Conservation (phyloP, 2,113 vertebrate genomes). For the Turnix velox region DNA sequence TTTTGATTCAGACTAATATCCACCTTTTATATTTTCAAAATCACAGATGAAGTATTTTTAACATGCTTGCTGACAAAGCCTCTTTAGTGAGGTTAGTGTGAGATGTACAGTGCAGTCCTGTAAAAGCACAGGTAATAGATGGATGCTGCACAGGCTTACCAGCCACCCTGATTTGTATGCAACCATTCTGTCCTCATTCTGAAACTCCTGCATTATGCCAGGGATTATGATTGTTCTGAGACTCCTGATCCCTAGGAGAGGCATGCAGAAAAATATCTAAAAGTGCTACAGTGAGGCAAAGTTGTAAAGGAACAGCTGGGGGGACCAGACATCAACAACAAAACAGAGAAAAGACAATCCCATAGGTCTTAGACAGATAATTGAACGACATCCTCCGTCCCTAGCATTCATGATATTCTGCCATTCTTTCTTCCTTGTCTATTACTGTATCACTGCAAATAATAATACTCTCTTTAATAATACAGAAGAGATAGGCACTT, state of each 20-base stretch:
- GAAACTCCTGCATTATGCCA: slow-evolving; percentile 28
- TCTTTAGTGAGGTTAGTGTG: background rate
- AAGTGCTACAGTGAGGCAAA: slow-evolving; percentile 10
- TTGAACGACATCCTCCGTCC: slow-evolving; percentile 3
- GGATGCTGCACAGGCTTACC: background rate
- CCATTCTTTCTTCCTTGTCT: background rate
- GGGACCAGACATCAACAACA: slow-evolving; percentile 8
- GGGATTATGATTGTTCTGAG: slow-evolving; percentile 60
- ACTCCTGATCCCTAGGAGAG: slow-evolving; percentile 32
- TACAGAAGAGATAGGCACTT: background rate
- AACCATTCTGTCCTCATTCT: background rate
- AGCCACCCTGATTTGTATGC: slow-evolving; percentile 47
- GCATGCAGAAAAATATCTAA: slow-evolving; percentile 34
- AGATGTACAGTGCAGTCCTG: background rate
- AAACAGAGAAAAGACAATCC: background rate
- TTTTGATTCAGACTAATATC: background rate
- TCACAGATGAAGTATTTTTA: background rate
- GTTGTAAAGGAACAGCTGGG: slow-evolving; percentile 43
- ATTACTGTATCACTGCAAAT: background rate
- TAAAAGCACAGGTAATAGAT: background rate
- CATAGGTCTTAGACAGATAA: background rate
- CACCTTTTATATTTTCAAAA: background rate
- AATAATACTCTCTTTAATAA: background rate
- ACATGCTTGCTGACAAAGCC: background rate
- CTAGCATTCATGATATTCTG: background rate